Evolutionary conservation across 2,888 invertebrate genomes (phyloP), one percentile per base, ranked within the genome.

Genomic region (Stenodera caucasica): DNA sequence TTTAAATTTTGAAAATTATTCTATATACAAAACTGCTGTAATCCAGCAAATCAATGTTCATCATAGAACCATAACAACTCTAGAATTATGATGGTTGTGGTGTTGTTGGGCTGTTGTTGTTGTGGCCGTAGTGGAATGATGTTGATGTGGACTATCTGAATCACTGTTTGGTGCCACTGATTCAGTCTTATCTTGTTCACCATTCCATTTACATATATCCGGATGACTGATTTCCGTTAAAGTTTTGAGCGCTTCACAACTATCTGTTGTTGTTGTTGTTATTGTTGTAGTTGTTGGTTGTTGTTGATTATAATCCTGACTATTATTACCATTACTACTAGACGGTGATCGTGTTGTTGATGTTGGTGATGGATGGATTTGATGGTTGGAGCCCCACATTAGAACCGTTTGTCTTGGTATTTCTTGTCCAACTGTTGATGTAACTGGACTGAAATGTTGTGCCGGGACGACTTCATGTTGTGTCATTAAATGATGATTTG

Each of bases 391-490:
- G 21, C 94, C 95, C 95, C 95, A 96, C 95, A 96, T 95, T 49
- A 96, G 85, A 56, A 95, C 96, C 11, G 95, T 96, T 81, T 96
- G 95, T 49, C 96, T 83, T 0, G 91, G 89, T 67, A 87, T 88
- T 57, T 85, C 82, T 12, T 81, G 73, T 0, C 68, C 65, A 8
- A 69, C 63, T 53, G 74, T 61, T 29, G 72, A 66, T 11, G 76
- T 74, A 7, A 77, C 78, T 0, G 80, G 80, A 6, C 80, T 79
- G 66, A 78, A 80, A 69, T 80, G 80, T 62, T 77, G 78, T 1
- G 78, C 72, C 0, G 76, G 72, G n/a, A 70, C 72, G 1, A 73
- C 67, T 54, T 70, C 71, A 40, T 71, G 70, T 49, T 72, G 72
- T 33, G 21, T 68, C 69, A 72, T 70, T 14, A 68, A 62, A 54